Conservation (phyloP, 2,888 invertebrate genomes). For the Taphrorychus bicolor region DNA sequence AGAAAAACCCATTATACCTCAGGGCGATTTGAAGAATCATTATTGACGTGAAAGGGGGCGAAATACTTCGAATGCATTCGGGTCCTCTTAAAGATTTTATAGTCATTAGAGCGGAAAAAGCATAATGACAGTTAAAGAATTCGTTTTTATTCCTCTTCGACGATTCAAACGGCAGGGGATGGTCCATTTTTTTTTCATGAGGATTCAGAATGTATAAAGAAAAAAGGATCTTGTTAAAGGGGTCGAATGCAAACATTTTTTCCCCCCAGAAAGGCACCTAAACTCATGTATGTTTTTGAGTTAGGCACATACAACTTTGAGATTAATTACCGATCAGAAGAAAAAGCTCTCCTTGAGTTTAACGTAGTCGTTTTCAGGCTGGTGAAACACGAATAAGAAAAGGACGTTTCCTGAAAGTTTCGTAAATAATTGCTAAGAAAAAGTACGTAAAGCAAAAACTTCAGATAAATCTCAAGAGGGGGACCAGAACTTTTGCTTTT, state of each 20-base stretch:
- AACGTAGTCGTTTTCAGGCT: not conserved
- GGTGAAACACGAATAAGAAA: not conserved
- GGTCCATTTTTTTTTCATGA: no score
- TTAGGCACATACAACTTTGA: not conserved
- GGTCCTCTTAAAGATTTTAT: not conserved
- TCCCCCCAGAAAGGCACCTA: no score
- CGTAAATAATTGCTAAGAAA: conserved; percentile 1
- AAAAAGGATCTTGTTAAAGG: no score
- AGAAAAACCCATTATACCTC: not conserved
- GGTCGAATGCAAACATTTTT: no score
- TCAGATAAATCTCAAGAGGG: not conserved
- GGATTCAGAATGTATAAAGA: no score
- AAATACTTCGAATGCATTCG: not conserved
- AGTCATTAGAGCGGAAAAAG: not conserved
- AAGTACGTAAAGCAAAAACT: not conserved
- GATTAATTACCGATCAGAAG: not conserved
- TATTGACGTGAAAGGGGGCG: not conserved
- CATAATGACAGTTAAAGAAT: not conserved
- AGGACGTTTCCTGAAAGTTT: not conserved
- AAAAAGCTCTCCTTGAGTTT: not conserved
- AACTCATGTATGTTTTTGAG: no score
- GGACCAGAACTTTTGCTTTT: not conserved
- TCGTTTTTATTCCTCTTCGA: not conserved
- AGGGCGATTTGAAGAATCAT: not conserved
- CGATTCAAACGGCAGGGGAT: not conserved